Evolutionary conservation across 2,888 invertebrate species (phyloP).

Genomic region (Agrotis exclamationis): DNA sequence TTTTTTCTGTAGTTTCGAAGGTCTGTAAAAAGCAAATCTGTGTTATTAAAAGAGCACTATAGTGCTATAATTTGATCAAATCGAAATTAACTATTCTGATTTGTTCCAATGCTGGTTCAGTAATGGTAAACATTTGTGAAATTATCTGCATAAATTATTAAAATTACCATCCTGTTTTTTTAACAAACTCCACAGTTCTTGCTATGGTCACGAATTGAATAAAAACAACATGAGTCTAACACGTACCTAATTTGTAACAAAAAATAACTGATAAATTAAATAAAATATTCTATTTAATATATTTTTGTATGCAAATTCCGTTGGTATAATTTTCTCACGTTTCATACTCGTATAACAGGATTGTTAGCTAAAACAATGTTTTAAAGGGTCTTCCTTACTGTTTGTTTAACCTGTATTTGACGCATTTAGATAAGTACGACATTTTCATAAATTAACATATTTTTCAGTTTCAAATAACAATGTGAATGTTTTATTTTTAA

Average conservation of each 20-base stretch:
- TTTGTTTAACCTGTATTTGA: slow-evolving; percentile 41
- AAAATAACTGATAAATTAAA: background rate
- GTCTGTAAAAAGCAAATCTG: too few species aligned
- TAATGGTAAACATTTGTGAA: too few species aligned
- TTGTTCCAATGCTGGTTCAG: too few species aligned
- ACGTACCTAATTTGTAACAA: background rate
- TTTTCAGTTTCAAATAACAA: slow-evolving; percentile 10
- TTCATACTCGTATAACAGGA: slow-evolving; percentile 8
- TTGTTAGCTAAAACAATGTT: slow-evolving; percentile 36
- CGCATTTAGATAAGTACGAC: slow-evolving; percentile 22
- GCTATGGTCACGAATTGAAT: too few species aligned
- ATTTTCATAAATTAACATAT: slow-evolving; percentile 50
- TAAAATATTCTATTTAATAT: slow-evolving; percentile 2
- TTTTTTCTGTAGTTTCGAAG: too few species aligned
- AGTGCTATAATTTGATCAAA: too few species aligned
- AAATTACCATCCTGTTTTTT: too few species aligned
- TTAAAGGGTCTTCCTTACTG: slow-evolving; percentile 16
- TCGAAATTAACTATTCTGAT: too few species aligned
- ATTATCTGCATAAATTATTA: too few species aligned
- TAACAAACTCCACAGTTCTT: too few species aligned
- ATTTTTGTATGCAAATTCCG: slow-evolving; percentile 25
- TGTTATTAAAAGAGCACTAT: too few species aligned
- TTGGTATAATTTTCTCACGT: slow-evolving; percentile 33
- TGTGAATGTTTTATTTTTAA: background rate
- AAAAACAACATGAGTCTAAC: too few species aligned